phyloP scores from a whole-genome alignment of 2,113 vertebrate genomes.

The Sakesphorus luctuosus region DNA sequence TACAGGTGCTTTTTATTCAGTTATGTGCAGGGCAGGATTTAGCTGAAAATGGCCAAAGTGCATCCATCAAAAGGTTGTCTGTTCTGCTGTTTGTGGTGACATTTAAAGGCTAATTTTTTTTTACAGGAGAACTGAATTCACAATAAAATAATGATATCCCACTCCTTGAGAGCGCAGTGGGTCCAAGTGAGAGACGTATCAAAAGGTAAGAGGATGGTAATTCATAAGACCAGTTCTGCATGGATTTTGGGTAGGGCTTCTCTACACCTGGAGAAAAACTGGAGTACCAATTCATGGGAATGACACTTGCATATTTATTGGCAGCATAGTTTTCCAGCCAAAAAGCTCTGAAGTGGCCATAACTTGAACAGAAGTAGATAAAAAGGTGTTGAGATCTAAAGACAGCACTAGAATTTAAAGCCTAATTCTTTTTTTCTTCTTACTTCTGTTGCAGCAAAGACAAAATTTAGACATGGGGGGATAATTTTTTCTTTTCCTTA shows the following conservation, averaged over 20 bases:
- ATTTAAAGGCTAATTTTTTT: not conserved
- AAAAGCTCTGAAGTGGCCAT: not conserved
- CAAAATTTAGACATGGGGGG: not conserved
- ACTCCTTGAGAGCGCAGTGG: not conserved
- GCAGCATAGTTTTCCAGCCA: not conserved
- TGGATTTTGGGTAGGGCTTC: not conserved
- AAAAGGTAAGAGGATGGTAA: not conserved
- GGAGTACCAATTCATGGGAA: not conserved
- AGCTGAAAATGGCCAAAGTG: not conserved
- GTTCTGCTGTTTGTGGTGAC: not conserved
- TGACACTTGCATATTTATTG: not conserved
- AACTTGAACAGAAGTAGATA: not conserved
- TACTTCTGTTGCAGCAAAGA: conserved; percentile 16
- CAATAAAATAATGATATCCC: not conserved
- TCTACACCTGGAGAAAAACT: not conserved
- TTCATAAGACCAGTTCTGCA: not conserved
- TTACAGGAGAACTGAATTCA: not conserved
- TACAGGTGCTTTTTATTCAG: not conserved
- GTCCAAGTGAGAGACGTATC: not conserved
- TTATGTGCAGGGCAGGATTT: not conserved
- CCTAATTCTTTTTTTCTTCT: not conserved
- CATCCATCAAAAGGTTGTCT: not conserved
- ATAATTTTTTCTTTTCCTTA: conserved; percentile 29
- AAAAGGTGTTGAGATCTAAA: not conserved
- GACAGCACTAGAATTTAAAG: not conserved